Conservation (phyloP, 1,140 invertebrate species). For the Fopius arisanus region DNA sequence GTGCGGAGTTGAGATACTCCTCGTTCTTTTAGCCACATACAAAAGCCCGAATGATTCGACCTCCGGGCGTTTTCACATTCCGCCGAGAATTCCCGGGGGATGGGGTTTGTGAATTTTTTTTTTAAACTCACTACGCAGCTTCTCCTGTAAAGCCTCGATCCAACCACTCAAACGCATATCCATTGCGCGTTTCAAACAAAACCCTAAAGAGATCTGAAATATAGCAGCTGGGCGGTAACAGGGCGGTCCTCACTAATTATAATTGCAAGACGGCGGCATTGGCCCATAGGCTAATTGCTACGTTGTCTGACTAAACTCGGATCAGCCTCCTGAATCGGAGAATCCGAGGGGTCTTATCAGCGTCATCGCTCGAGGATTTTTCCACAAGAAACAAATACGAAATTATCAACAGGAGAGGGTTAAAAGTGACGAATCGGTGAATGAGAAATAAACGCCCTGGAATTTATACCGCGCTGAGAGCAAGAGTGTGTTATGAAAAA, state of each 20-base stretch:
- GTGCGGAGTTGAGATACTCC: conserved; percentile 16
- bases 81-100: conserved; percentile 20
- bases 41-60: conserved; percentile 11
- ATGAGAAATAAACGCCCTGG: neutral
- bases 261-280: conserved; percentile 63
- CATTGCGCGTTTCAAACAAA: neutral
- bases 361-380: neutral
- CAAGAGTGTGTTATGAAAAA: neutral
- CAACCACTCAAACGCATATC: neutral
- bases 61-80: conserved; percentile 21
- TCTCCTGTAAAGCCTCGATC: neutral
- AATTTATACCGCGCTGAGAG: neutral
- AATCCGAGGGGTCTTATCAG: neutral
- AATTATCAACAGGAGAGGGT: too few relatives aligned
- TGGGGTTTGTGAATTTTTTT: neutral
- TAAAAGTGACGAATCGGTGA: too few relatives aligned
- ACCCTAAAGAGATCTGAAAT: neutral
- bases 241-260: conserved; percentile 64
- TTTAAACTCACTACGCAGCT: too few relatives aligned
- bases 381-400: too few relatives aligned
- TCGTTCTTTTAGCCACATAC: conserved; percentile 10
- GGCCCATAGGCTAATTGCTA: conserved; percentile 60
- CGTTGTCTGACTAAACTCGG: conserved; percentile 57
- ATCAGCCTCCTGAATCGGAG: conserved; percentile 40
- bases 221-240: conserved; percentile 23